Conservation (phyloP, 2,113 vertebrate genomes). For the Hippocampus mohnikei region DNA sequence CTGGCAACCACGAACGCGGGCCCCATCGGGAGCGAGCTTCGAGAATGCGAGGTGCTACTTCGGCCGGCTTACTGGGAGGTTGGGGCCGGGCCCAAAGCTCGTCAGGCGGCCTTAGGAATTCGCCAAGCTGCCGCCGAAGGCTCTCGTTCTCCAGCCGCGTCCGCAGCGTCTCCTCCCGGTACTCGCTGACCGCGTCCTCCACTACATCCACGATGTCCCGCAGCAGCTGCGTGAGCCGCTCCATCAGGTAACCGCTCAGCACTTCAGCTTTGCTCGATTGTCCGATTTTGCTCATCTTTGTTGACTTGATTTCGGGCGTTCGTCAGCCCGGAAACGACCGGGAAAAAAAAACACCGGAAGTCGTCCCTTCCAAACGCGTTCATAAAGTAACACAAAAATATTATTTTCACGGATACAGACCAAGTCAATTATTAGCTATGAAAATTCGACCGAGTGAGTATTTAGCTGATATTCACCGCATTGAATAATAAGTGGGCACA, state of each 20-base stretch:
- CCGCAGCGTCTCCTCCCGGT: slow-evolving; percentile 70
- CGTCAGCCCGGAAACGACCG: slow-evolving; percentile 26
- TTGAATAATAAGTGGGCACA: too few species aligned
- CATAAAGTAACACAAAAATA: too few species aligned
- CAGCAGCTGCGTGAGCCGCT: slow-evolving; percentile 68
- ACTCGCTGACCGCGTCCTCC: slow-evolving; percentile 71
- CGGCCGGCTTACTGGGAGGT: slow-evolving; percentile 54
- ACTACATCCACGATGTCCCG: slow-evolving; percentile 74
- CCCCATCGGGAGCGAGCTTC: fast-evolving
- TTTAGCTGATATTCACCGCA: too few species aligned
- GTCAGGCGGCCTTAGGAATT: slow-evolving; percentile 56
- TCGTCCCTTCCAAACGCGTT: slow-evolving; percentile 20
- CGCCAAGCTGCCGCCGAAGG: slow-evolving; percentile 71
- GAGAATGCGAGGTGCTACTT: neutral
- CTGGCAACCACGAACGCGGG: fast-evolving
- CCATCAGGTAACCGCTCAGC: slow-evolving; percentile 67
- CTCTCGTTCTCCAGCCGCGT: slow-evolving; percentile 67
- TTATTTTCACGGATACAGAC: too few species aligned
- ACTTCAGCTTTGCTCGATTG: slow-evolving; percentile 68
- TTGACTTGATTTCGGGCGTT: slow-evolving; percentile 17
- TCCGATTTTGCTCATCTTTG: neutral
- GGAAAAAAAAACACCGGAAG: slow-evolving; percentile 22
- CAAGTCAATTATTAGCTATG: too few species aligned
- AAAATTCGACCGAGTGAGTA: too few species aligned
- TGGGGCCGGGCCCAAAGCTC: slow-evolving; percentile 48